Evolutionary conservation across 2,888 invertebrate species (phyloP), one percentile per base, ranked within the genome.

Genomic region (Toxonevra muliebris): DNA sequence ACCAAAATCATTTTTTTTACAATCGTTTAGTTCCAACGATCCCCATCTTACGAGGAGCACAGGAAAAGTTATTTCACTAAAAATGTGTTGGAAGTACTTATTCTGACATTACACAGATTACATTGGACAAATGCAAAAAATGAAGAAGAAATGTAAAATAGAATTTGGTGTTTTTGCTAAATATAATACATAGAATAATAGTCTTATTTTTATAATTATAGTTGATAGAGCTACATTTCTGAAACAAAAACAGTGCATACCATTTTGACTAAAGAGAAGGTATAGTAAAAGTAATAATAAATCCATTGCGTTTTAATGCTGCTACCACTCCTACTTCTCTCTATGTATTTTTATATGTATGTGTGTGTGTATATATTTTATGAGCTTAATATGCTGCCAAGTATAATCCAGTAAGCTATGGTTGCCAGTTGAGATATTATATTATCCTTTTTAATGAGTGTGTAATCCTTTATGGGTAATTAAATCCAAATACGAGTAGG

Each of bases 211-310:
- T n/a, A n/a, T n/a, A n/a, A n/a, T n/a, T n/a, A 10, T 5, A 48
- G 48, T 48, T 15, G 5, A n/a, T n/a, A 3, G 8, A n/a, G 48
- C n/a, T 11, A 48, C 8, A n/a, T 48, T 10, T 48, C 48, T 15
- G 8, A n/a, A 15, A 45, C 13, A 13, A 13, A 15, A 11, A 5
- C 48, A 62, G 61, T 67, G 52, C 78, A 71, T 78, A 82, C 80
- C 82, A 72, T 76, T 76, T 72, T 72, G 75, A 53, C 72, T 71
- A 64, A 78, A 70, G 62, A 81, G 72, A 55, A 77, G 71, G 65
- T 72, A 76, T 66, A 78, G 55, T 67, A 77, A 72, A 66, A 77
- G 68, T 60, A 72, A 71, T 54, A 77, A 74, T 75, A 76, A 77
- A 80, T 82, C 82, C 80, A 80, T 80, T 71, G 64, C 72, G 68